Base-by-base conservation (phyloP, 2,113 vertebrate genomes). In the Nanorana parkeri region DNA sequence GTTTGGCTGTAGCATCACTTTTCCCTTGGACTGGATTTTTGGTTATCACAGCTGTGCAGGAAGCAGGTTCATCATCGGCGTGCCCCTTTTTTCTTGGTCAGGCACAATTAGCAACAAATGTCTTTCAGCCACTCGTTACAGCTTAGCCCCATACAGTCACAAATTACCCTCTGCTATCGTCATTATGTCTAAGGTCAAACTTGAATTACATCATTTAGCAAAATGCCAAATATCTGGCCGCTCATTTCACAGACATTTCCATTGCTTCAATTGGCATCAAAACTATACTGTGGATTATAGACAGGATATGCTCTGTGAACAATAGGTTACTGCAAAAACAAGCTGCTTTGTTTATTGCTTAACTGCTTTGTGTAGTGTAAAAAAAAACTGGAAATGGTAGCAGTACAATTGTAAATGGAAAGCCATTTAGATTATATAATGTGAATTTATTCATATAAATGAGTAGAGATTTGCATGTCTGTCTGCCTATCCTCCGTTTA, bases 11-110 rank as follows among this genome's bases (percentile, higher is more conserved):
- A 47, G 41, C 8, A 8, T 47, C 41, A 47, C 41, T 47, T 47
- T 47, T 47, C 41, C 13, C 8, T 73, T 52, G 55, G 55, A 55
- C 51, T n/a, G 24, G 17, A 56, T 56, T 28, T 72, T 56, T 29
- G 15, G 4, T 47, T 21, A 68, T 68, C 47, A 26, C 69, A 73
- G 69, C 51, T 73, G 52, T 71, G 68, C 47, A 71, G 68, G 68
- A 71, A 71, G 51, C 13, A 28, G 52, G 23, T 56, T 56, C 24
- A 73, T 56, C 51, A 13, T 73, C 55, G 26, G 24, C 69, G 28
- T 15, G 52, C 19, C 69, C 19, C 19, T 55, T 15, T 72, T 47
- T 55, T 16, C 19, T 29, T 56, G 52, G 29, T 73, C 20, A 56
- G 24, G 52, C 16, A 20, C 68, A 55, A 17, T 71, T 51, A 55